phyloP scores from a whole-genome alignment of 2,888 invertebrate genomes.

The Argyresthia albistria region DNA sequence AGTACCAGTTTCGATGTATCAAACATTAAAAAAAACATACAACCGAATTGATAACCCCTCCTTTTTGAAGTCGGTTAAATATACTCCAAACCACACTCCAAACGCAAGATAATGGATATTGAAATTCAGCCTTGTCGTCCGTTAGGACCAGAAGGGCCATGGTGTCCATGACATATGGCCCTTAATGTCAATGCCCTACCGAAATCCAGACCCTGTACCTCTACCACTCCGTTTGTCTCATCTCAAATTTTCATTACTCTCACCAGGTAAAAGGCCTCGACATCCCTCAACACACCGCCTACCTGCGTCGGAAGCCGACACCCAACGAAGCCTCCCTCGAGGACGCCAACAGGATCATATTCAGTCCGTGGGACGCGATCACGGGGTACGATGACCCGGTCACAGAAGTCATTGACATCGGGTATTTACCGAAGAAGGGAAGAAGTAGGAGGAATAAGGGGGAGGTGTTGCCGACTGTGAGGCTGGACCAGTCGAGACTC shows the following conservation, averaged over 20 bases:
- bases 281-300: conserved; percentile 46
- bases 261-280: conserved; percentile 58
- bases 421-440: conserved; percentile 27
- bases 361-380: conserved; percentile 66
- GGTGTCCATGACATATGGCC: too few relatives aligned
- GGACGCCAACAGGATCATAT: conserved; percentile 69
- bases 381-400: conserved; percentile 56
- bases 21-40: too few relatives aligned
- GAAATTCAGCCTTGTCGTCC: too few relatives aligned
- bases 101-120: too few relatives aligned
- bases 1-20: too few relatives aligned
- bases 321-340: conserved; percentile 59
- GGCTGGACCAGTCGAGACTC: conserved; percentile 52
- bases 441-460: conserved; percentile 46
- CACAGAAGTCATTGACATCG: conserved; percentile 59
- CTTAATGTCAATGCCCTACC: too few relatives aligned
- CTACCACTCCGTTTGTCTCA: too few relatives aligned
- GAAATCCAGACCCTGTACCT: too few relatives aligned
- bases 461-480: conserved; percentile 26
- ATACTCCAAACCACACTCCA: too few relatives aligned
- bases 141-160: too few relatives aligned
- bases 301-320: conserved; percentile 41
- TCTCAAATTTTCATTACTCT: conserved; percentile 9
- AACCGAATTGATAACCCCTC: too few relatives aligned
- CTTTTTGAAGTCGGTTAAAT: too few relatives aligned